Percentiles rank a stretch among this genome's conserved stretches.
Evolutionary conservation across 1,140 invertebrate genomes (phyloP).

Genomic region (Dendroctonus valens): DNA sequence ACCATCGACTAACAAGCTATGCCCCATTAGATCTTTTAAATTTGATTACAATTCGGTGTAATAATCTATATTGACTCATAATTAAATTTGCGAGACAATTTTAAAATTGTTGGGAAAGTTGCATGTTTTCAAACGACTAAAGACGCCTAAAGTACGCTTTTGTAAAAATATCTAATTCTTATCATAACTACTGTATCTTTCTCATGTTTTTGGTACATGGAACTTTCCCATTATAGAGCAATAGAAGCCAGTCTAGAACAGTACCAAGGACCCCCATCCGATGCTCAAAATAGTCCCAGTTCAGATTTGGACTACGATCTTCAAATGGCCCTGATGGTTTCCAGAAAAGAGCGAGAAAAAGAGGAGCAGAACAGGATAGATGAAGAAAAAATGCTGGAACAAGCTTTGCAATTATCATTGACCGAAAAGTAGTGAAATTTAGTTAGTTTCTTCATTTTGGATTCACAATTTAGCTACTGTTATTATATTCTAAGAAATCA

Average conservation of each 20-base stretch:
- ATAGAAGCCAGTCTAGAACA: constrained; percentile 64
- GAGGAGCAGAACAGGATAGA: constrained; percentile 61
- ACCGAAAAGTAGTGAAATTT: constrained; percentile 62
- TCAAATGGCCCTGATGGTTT: constrained; percentile 68
- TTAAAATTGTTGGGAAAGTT: no score
- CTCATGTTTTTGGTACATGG: not conserved
- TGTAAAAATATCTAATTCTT: no score
- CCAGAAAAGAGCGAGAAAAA: constrained; percentile 67
- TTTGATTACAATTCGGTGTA: no score
- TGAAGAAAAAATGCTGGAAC: constrained; percentile 76
- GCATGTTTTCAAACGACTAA: no score
- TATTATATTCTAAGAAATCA: no score
- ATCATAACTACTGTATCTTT: no score
- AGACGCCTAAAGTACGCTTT: no score
- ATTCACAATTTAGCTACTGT: no score
- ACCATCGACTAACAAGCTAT: no score
- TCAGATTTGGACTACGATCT: constrained; percentile 58
- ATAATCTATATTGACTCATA: no score
- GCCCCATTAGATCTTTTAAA: no score
- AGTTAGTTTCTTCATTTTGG: not conserved
- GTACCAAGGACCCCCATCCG: constrained; percentile 50
- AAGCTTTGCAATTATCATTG: constrained; percentile 72
- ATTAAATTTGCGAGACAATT: no score
- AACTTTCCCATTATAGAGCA: constrained; percentile 53
- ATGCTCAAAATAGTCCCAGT: constrained; percentile 27